A percentile compares a stretch with the other conserved stretches of the same genome.
phyloP scores from a whole-genome alignment of 2,113 vertebrate species.

The Rhea pennata region DNA sequence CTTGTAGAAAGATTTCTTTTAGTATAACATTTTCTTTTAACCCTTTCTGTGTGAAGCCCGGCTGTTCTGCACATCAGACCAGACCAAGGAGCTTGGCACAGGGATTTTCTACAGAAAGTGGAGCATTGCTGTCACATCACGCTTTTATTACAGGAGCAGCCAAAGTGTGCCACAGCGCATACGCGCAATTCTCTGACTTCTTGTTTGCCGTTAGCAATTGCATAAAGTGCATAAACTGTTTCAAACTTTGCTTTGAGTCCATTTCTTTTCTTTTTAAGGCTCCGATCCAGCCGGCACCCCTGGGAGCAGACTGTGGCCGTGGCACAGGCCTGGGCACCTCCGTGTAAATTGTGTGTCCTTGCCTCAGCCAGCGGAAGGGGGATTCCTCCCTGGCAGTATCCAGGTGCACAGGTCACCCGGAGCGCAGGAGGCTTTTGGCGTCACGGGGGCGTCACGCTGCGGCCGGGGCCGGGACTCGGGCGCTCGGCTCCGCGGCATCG shows the following conservation, averaged over 20 bases:
- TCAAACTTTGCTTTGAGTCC: background rate
- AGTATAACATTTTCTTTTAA: conserved; percentile 76
- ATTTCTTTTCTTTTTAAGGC: background rate
- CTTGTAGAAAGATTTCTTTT: conserved; percentile 74
- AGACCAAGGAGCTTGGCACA: background rate
- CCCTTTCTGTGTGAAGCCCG: conserved; percentile 64
- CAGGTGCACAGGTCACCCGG: background rate
- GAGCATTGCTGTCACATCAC: conserved; percentile 35
- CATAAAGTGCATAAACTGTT: background rate
- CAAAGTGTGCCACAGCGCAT: background rate
- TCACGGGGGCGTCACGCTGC: rapidly evolving
- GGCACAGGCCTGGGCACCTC: rapidly evolving
- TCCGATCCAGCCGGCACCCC: rapidly evolving
- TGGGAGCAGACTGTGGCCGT: background rate
- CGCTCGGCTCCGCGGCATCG: rapidly evolving
- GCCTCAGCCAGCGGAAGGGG: background rate
- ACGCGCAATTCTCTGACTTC: background rate
- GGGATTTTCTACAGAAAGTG: background rate
- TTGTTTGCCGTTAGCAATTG: background rate
- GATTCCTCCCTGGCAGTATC: background rate
- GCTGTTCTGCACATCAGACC: background rate
- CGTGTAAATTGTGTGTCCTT: background rate
- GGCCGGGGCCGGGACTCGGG: rapidly evolving
- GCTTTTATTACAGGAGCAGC: background rate
- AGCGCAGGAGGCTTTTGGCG: background rate